Evolutionary conservation across 2,113 vertebrate species (phyloP), one percentile per base, ranked within the genome.

Genomic region (Chaenocephalus aceratus): DNA sequence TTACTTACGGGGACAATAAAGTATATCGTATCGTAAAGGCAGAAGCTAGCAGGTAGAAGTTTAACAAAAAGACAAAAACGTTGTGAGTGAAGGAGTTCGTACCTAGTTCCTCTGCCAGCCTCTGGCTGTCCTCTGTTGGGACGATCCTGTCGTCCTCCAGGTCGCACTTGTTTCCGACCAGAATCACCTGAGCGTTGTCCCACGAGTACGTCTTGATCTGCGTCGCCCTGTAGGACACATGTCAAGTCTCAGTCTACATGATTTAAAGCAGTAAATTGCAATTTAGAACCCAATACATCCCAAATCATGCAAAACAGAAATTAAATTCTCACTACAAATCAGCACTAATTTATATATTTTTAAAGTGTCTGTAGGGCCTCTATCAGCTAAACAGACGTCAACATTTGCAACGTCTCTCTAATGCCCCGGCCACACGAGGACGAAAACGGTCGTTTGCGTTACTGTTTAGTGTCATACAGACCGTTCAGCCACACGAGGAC

Each of bases 201-300:
- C 96, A 96, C 0, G 96, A 97, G 86, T 96, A 97, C 0, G 96
- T 96, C 91, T 96, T 96, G 80, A 97, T 96, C 89, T 97, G 96
- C 1, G 96, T 97, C 1, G 96, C 95, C 96, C 96, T 97, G 84
- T 15, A 53, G 41, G 18, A 72, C 36, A 87, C 0, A 88, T 3
- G 57, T 6, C 18, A 11, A 34, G 12, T 41, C 10, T 34, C 45
- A 51, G 2, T 49, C 11, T 9, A 36, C 15, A 45, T 30, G 21
- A 53, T 26, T 6, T 13, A 46, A 44, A 78, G 41, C 14, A 18
- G 10, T 21, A 4, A 3, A 23, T 61, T 21, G 65, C 6, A 36
- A 44, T 21, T 5, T 15, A 68, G 34, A 54, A 44, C 3, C 11
- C 18, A 54, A 68, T 2, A 52, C 14, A 26, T 58, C 2, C 18